A percentile compares a stretch with the other conserved stretches of the same genome.
Evolutionary conservation across 2,797 vertebrate genomes (phyloP).

Genomic region (Anas bernieri): DNA sequence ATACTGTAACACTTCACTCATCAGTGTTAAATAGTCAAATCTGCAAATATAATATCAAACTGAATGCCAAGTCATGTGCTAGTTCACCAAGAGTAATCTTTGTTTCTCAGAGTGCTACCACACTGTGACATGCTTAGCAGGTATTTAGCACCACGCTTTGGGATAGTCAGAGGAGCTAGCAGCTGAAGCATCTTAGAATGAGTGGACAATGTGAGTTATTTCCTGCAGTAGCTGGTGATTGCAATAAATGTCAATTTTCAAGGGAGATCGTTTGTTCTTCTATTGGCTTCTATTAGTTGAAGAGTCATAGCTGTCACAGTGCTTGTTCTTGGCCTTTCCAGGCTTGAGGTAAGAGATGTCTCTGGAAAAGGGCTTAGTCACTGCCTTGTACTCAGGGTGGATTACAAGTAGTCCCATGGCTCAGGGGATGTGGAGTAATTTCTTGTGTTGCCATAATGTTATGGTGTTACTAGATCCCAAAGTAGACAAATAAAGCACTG

Average conservation of each 20-base stretch:
- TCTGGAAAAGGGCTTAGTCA: background rate
- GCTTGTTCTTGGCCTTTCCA: background rate
- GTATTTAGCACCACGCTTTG: background rate
- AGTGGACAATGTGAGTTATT: background rate
- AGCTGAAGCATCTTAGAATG: background rate
- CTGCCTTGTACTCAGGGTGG: background rate
- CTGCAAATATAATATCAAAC: background rate
- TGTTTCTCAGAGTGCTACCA: background rate
- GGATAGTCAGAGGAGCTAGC: background rate
- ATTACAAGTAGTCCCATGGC: background rate
- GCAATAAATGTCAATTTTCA: background rate
- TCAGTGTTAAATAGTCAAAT: background rate
- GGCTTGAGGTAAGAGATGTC: background rate
- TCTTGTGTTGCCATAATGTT: background rate
- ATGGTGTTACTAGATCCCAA: background rate
- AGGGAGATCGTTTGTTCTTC: background rate
- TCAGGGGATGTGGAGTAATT: background rate
- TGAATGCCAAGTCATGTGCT: background rate
- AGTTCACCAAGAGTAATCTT: background rate
- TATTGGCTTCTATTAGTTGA: background rate
- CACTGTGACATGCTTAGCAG: rapidly evolving
- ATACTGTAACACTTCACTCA: background rate
- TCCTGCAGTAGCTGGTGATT: background rate
- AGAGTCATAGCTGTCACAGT: background rate
- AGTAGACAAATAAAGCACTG: background rate